Evolutionary conservation across 92 coral and sea anemone species (phyloP), one percentile per base, ranked within the genome.

Genomic region (Umimayanthus chanpuru): DNA sequence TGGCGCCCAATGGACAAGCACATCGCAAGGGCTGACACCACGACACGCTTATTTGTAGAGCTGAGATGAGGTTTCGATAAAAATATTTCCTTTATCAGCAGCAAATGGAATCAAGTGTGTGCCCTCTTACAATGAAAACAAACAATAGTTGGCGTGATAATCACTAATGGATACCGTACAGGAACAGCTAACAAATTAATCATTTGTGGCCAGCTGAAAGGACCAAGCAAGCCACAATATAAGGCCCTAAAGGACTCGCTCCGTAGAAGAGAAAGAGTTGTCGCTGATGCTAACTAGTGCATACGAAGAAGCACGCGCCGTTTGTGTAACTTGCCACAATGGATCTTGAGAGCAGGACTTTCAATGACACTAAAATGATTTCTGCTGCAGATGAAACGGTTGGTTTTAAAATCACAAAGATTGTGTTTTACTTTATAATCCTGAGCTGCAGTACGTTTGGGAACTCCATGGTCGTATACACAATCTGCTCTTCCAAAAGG

Each of bases 401-500:
- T 14, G 93, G 79, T 26, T 95, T 95, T 61, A 90, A 90, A 64
- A 75, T 88, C 14, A 58, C 89, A 39, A 94, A 93, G 83, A 92
- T 93, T 29, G 58, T 90, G 7, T 91, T 89, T 73, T 94, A 95
- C 86, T 92, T 90, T 79, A 74, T 97, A 26, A 89, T 97, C 25
- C 88, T 97, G 55, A 64, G 93, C 23, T 91, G 93, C 83, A 97
- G 98, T 81, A 92, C 96, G 4, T 3, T 97, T 26, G 99, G 99
- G 4, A 97, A 97, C 75, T 88, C 95, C 1, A 88, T 97, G 65
- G 98, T 97, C 26, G 93, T 97, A 28, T 92, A 91, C 90, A 95
- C 95, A 32, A 94, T 97, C 74, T 92, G 82, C 14, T 85, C 91
- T 32, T 89, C 94, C 9, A 92, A 81, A 21, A 93, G 97, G 25